A percentile compares a stretch with the other conserved stretches of the same genome.
Conservation (phyloP, 2,113 vertebrate species). For the Myxocyprinus asiaticus region DNA sequence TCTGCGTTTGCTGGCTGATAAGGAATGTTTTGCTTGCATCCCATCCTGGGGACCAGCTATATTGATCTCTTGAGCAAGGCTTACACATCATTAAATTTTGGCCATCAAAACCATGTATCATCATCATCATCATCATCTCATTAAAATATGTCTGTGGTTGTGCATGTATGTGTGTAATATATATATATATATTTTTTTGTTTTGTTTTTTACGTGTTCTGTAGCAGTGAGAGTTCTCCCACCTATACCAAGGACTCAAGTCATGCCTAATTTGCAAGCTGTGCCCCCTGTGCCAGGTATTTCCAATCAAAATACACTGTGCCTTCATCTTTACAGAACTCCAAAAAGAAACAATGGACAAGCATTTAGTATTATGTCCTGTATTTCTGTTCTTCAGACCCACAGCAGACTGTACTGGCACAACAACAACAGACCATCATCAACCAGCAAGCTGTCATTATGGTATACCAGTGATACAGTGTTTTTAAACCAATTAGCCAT, state of each 20-base stretch:
- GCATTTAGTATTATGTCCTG: background rate
- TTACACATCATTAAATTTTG: too few species aligned
- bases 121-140: too few species aligned
- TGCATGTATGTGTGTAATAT: too few species aligned
- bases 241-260: slow-evolving; percentile 55
- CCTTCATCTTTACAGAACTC: background rate
- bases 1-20: too few species aligned
- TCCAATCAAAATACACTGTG: background rate
- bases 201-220: slow-evolving; percentile 1
- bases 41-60: too few species aligned
- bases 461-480: slow-evolving; percentile 63
- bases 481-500: slow-evolving; percentile 10
- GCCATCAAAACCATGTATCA: too few species aligned
- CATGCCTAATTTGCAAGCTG: slow-evolving; percentile 16
- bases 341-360: background rate
- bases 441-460: slow-evolving; percentile 78
- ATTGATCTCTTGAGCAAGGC: too few species aligned
- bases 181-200: slow-evolving; percentile 34
- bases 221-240: slow-evolving; percentile 75
- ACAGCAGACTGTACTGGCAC: slow-evolving; percentile 68
- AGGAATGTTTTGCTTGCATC: too few species aligned
- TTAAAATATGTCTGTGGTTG: too few species aligned
- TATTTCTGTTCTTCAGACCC: slow-evolving; percentile 63
- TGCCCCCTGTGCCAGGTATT: slow-evolving; percentile 40
- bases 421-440: slow-evolving; percentile 74